A percentile compares a stretch with the other conserved stretches of the same genome.
These are phyloP conservation scores for Perizoma affinitatum DNA, from an alignment of 2,888 invertebrate species.

Conservation along the genomic window DNA sequence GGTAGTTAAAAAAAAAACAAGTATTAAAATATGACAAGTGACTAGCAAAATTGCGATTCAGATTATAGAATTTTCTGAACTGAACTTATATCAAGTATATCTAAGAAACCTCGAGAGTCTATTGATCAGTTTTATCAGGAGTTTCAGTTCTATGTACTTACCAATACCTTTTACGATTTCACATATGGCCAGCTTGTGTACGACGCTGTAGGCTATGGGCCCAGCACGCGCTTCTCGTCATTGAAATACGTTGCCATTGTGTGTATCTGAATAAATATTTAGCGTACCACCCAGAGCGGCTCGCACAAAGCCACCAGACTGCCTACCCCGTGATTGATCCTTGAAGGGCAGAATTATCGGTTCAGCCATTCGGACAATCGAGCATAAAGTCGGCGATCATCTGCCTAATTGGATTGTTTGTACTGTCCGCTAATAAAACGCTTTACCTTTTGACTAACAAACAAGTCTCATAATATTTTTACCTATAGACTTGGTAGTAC, in stretches of 20 bases:
- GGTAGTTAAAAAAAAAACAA: too few relatives aligned
- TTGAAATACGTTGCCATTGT: slow-evolving; percentile 81
- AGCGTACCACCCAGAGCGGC: slow-evolving; percentile 77
- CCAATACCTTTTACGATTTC: slow-evolving; percentile 2
- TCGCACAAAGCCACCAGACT: slow-evolving; percentile 53
- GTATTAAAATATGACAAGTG: too few relatives aligned
- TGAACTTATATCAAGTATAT: too few relatives aligned
- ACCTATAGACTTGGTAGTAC: too few relatives aligned
- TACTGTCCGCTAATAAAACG: slow-evolving; percentile 29
- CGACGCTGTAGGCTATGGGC: slow-evolving; percentile 54
- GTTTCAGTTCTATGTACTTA: slow-evolving; percentile 12
- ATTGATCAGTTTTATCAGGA: not conserved
- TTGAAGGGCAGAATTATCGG: slow-evolving; percentile 68
- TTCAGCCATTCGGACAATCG: slow-evolving; percentile 36
- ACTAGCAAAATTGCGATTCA: too few relatives aligned
- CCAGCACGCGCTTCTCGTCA: slow-evolving; percentile 56
- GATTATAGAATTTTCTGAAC: too few relatives aligned
- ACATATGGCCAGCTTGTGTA: slow-evolving; percentile 28
- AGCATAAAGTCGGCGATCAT: slow-evolving; percentile 28
- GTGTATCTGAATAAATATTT: slow-evolving; percentile 78
- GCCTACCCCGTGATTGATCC: slow-evolving; percentile 67
- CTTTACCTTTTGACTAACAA: slow-evolving; percentile 9
- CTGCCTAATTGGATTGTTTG: slow-evolving; percentile 37
- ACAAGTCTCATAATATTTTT: not conserved
- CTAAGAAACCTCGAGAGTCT: too few relatives aligned